Evolutionary conservation across 2,113 vertebrate genomes (phyloP).

Genomic region (Dryoscopus gambensis): DNA sequence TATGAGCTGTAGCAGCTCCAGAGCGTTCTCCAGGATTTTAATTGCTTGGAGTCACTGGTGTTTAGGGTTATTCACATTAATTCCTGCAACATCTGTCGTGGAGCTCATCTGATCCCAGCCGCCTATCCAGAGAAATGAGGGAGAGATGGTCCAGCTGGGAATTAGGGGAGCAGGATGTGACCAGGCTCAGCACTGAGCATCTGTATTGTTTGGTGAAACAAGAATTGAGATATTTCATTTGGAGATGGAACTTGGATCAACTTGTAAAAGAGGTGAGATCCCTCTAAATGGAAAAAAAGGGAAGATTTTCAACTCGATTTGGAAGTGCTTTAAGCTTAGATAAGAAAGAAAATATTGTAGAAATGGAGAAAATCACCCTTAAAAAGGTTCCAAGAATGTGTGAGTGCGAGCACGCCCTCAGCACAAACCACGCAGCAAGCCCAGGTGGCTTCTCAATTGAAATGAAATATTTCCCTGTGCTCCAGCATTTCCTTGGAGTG

Average conservation of each 20-base stretch:
- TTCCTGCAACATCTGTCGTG: neutral
- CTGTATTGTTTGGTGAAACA: neutral
- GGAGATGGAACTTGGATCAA: neutral
- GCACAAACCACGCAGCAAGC: rapidly evolving
- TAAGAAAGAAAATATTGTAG: neutral
- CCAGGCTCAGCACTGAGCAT: neutral
- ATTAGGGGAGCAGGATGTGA: neutral
- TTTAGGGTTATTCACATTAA: neutral
- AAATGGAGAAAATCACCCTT: neutral
- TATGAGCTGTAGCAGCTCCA: neutral
- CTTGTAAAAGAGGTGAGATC: neutral
- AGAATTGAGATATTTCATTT: neutral
- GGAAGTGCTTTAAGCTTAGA: neutral
- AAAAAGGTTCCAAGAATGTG: rapidly evolving
- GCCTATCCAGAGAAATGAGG: neutral
- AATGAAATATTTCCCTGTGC: neutral
- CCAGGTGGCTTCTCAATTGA: neutral
- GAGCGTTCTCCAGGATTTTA: neutral
- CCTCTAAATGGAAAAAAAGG: neutral
- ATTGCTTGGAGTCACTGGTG: neutral
- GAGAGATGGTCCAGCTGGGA: neutral
- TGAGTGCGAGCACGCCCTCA: neutral
- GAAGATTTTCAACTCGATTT: neutral
- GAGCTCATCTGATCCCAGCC: neutral
- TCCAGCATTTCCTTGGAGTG: rapidly evolving